Evolutionary conservation across 2,797 vertebrate genomes (phyloP).

Genomic region (Eulemur coronatus): DNA sequence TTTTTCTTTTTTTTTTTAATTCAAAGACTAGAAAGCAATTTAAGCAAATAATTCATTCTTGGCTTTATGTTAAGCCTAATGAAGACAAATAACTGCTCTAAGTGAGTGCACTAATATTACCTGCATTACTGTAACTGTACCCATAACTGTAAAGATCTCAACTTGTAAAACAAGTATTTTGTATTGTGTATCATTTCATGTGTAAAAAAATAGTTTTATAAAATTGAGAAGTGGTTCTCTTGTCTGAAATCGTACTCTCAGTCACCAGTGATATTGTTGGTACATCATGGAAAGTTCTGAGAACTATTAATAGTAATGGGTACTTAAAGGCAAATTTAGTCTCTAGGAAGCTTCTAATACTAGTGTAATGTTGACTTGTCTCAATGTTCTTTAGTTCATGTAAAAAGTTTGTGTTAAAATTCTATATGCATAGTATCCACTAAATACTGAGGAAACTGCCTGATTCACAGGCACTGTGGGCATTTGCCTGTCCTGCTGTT

Average conservation of each 20-base stretch:
- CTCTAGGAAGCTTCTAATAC: not conserved
- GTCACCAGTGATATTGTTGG: not conserved
- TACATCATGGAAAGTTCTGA: not conserved
- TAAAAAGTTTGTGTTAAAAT: not conserved
- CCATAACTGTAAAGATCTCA: slow-evolving; percentile 68
- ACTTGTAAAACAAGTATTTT: not conserved
- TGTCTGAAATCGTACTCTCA: slow-evolving; percentile 48
- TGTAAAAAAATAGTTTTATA: slow-evolving; percentile 71
- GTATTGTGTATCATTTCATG: slow-evolving; percentile 56
- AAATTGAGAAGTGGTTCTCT: slow-evolving; percentile 50
- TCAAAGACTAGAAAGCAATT: slow-evolving; percentile 51
- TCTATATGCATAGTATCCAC: not conserved
- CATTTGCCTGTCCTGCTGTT: not conserved
- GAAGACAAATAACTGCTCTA: slow-evolving; percentile 62
- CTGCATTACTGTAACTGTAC: slow-evolving; percentile 54
- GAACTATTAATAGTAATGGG: not conserved
- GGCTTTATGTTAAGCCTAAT: slow-evolving; percentile 46
- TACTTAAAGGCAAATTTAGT: not conserved
- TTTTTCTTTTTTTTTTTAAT: slow-evolving; percentile 38
- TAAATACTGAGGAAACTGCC: not conserved
- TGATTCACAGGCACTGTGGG: not conserved
- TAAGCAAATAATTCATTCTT: slow-evolving; percentile 54
- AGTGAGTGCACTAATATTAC: slow-evolving; percentile 51
- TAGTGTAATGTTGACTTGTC: not conserved
- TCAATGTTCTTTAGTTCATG: not conserved